These are phyloP conservation scores for Steinernema scapterisci DNA, from an alignment of 2,888 invertebrate genomes.

Conservation along the genomic window DNA sequence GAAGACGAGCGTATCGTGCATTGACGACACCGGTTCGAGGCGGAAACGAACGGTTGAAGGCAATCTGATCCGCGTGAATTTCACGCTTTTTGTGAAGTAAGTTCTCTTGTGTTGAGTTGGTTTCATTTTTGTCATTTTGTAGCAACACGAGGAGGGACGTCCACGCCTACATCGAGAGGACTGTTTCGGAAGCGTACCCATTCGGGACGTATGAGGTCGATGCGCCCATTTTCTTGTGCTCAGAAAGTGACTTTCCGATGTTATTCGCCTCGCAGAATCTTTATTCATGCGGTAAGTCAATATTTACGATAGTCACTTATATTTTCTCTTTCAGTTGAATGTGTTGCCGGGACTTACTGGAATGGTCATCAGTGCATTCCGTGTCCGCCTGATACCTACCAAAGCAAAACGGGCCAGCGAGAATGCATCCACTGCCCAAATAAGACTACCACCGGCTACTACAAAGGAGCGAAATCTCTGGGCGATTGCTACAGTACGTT, in stretches of 20 bases:
- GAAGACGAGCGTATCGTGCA: not conserved
- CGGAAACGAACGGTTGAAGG: not conserved
- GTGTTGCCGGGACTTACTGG: constrained; percentile 24
- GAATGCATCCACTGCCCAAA: not conserved
- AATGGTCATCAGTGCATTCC: constrained; percentile 14
- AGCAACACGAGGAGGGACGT: constrained; percentile 21
- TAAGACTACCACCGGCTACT: not conserved
- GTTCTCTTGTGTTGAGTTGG: not conserved
- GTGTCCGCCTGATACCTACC: constrained; percentile 10
- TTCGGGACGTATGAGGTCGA: not conserved
- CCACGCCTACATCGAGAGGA: constrained; percentile 2
- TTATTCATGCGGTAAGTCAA: constrained; percentile 2
- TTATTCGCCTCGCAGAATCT: constrained; percentile 3
- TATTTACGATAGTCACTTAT: not conserved
- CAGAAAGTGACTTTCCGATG: constrained; percentile 12
- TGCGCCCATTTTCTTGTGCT: constrained; percentile 8
- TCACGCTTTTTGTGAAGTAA: constrained; percentile 9
- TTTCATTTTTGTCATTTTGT: not conserved
- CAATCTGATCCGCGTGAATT: constrained; percentile 9
- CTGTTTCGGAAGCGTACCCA: not conserved
- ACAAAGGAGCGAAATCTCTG: constrained; percentile 13
- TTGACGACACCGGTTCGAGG: not conserved
- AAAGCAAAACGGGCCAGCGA: constrained; percentile 25
- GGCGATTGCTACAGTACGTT: constrained; percentile 18
- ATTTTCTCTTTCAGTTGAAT: constrained; percentile 7